Percentiles rank a stretch among this genome's conserved stretches.
These are phyloP conservation scores for Pseudeuparius sepicola DNA, from an alignment of 2,888 invertebrate species.

Conservation along the genomic window DNA sequence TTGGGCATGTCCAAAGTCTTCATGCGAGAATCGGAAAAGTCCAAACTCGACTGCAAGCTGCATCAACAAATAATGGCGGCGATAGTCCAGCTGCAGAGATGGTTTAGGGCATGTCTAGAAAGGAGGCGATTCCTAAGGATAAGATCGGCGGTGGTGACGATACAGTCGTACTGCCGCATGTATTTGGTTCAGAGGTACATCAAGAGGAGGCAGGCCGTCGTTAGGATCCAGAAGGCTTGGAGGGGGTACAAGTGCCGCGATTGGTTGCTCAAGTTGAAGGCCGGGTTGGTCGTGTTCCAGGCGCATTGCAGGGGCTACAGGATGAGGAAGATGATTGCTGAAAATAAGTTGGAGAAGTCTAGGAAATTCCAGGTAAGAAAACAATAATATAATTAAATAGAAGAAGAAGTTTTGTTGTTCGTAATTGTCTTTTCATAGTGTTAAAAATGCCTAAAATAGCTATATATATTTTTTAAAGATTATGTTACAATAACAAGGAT, in stretches of 20 bases:
- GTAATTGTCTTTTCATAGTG: background rate
- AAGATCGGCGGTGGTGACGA: slow-evolving; percentile 59
- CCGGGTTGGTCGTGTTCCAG: slow-evolving; percentile 55
- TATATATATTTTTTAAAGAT: too few species aligned
- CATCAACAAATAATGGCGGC: slow-evolving; percentile 91
- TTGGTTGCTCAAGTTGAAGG: slow-evolving; percentile 56
- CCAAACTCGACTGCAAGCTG: slow-evolving; percentile 80
- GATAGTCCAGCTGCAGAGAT: slow-evolving; percentile 83
- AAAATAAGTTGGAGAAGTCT: slow-evolving; percentile 31
- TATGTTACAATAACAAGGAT: too few species aligned
- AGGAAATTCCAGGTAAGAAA: slow-evolving; percentile 22
- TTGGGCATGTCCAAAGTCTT: slow-evolving; percentile 80
- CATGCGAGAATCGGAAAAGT: slow-evolving; percentile 87
- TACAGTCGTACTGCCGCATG: slow-evolving; percentile 67
- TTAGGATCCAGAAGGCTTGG: slow-evolving; percentile 72
- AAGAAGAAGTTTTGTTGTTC: too few species aligned
- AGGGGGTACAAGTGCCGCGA: slow-evolving; percentile 55
- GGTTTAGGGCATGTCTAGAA: slow-evolving; percentile 77
- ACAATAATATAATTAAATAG: too few species aligned
- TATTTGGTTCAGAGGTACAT: slow-evolving; percentile 50
- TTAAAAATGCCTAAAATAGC: too few species aligned
- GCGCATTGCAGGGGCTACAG: slow-evolving; percentile 60
- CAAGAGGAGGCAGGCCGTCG: slow-evolving; percentile 44
- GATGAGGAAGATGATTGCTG: slow-evolving; percentile 47
- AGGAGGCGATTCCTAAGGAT: slow-evolving; percentile 66